Percentiles rank a stretch among this genome's conserved stretches.
These are phyloP conservation scores for Drosophila algonquin DNA, from an alignment of 2,888 invertebrate genomes.

Conservation along the genomic window DNA sequence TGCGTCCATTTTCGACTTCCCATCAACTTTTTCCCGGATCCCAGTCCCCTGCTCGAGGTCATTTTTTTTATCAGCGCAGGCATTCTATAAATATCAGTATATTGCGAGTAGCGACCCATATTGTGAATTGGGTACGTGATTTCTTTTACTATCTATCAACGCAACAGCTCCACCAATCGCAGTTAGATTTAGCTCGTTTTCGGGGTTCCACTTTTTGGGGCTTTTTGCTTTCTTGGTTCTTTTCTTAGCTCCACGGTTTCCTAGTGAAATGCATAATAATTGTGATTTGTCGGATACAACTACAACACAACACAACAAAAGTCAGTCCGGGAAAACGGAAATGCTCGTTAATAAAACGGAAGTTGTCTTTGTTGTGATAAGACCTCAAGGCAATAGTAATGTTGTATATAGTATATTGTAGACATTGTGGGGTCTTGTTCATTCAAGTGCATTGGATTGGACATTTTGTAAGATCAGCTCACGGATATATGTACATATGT, in stretches of 20 bases:
- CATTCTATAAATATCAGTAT: conserved; percentile 33
- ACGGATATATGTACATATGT: neutral
- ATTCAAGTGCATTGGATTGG: conserved; percentile 18
- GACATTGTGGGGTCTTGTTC: conserved; percentile 1
- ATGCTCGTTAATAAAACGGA: conserved; percentile 66
- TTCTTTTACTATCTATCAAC: conserved; percentile 25
- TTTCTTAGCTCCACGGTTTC: conserved; percentile 3
- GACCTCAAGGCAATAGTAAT: conserved; percentile 37
- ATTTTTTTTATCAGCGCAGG: conserved; percentile 26
- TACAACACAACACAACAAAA: conserved; percentile 26
- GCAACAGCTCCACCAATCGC: conserved; percentile 15
- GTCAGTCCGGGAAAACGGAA: conserved; percentile 55
- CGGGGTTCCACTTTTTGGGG: neutral
- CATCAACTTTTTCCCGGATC: conserved; percentile 1
- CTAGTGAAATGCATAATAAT: conserved; percentile 37
- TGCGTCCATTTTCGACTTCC: conserved; percentile 30
- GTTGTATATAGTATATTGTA: neutral
- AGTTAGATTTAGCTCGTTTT: neutral
- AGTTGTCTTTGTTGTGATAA: conserved; percentile 64
- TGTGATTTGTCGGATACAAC: conserved; percentile 3
- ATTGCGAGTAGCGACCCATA: conserved; percentile 21
- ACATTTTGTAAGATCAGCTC: conserved; percentile 21
- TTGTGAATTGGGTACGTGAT: conserved; percentile 42
- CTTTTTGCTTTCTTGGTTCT: neutral
- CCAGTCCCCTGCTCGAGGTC: neutral